Evolutionary conservation across 2,888 invertebrate genomes (phyloP).

Genomic region (Pocota personata): DNA sequence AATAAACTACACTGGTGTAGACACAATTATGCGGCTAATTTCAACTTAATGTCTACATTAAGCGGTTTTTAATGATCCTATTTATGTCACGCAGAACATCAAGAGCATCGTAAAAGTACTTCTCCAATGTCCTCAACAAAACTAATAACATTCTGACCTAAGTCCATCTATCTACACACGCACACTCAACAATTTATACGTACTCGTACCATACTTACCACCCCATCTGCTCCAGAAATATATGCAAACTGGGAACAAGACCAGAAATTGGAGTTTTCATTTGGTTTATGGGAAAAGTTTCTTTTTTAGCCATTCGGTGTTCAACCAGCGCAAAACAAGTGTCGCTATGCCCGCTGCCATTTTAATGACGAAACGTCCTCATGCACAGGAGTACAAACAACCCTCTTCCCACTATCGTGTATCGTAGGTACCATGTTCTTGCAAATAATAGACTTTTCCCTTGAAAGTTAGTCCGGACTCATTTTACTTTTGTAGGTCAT

Average conservation of each 20-base stretch:
- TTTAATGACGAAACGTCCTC: constrained; percentile 56
- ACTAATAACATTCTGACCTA: constrained; percentile 19
- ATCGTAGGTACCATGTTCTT: constrained; percentile 26
- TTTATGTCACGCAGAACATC: constrained; percentile 24
- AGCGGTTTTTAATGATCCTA: constrained; percentile 43
- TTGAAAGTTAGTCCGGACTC: constrained; percentile 20
- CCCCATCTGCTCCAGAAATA: constrained; percentile 4
- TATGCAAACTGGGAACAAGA: constrained; percentile 52
- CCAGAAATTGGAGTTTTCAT: constrained; percentile 49
- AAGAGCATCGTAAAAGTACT: neutral
- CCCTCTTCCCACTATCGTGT: neutral
- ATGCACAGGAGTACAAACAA: constrained; percentile 18
- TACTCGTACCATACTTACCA: neutral
- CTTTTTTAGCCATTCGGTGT: constrained; percentile 19
- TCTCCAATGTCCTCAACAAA: constrained; percentile 14
- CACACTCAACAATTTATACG: neutral
- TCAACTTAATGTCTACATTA: constrained; percentile 31
- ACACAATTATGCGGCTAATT: constrained; percentile 8
- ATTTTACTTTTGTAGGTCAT: constrained; percentile 37
- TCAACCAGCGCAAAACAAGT: constrained; percentile 59
- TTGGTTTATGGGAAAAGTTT: constrained; percentile 65
- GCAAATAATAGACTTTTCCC: constrained; percentile 47
- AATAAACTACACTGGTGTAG: neutral
- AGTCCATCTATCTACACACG: neutral
- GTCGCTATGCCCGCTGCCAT: constrained; percentile 49